Percentiles rank a stretch among this genome's conserved stretches.
These are phyloP conservation scores for Alosa sapidissima DNA, from an alignment of 2,797 vertebrate species.

Conservation along the genomic window DNA sequence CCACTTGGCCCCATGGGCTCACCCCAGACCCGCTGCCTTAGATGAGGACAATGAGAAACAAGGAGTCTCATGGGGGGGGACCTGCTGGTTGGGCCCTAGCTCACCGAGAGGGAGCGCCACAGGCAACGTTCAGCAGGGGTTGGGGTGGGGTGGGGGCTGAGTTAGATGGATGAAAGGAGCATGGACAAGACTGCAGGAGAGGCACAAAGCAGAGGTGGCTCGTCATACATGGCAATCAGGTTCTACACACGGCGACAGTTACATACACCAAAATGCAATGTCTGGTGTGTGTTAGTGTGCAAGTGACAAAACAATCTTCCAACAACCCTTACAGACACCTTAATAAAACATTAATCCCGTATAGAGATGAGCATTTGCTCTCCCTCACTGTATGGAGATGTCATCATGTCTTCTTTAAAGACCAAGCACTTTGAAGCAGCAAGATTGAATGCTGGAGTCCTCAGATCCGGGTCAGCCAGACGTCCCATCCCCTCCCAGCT, in stretches of 20 bases:
- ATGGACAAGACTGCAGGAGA: constrained; percentile 23
- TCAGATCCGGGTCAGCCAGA: neutral
- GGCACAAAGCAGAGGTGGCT: neutral
- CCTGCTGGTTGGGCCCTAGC: neutral
- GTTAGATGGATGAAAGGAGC: neutral
- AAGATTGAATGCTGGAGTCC: neutral
- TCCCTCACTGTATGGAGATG: neutral
- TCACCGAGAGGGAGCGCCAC: neutral
- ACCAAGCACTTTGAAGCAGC: neutral
- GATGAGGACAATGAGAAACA: neutral
- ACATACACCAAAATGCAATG: neutral
- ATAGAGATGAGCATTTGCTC: neutral
- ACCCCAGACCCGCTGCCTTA: neutral
- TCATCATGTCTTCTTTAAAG: neutral
- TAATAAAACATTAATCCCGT: neutral
- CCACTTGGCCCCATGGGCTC: neutral
- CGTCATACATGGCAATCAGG: neutral
- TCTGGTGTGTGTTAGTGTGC: neutral
- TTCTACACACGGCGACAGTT: neutral
- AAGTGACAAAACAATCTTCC: neutral
- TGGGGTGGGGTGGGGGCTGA: no score
- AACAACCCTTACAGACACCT: neutral
- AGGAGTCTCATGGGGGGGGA: neutral
- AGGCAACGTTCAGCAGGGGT: neutral
- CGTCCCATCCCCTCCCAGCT: neutral